Percentiles rank a stretch among this genome's conserved stretches.
Evolutionary conservation across 2,888 invertebrate species (phyloP).

Genomic region (Chalcosyrphus nemorum): DNA sequence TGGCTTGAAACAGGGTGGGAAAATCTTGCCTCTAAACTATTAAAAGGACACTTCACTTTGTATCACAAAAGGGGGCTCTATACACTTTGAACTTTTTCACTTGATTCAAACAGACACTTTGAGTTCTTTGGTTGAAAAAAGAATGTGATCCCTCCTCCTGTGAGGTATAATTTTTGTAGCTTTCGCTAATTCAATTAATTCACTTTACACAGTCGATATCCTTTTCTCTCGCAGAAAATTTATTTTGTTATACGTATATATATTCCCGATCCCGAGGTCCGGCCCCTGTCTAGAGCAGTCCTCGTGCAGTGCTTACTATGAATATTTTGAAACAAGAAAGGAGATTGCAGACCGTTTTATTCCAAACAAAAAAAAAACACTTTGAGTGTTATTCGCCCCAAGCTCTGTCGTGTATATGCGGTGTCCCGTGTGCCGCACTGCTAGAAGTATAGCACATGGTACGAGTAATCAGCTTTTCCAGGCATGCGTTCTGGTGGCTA

Average conservation of each 20-base stretch:
- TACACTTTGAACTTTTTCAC: not conserved
- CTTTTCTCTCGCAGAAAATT: not conserved
- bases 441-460: slow-evolving; percentile 64
- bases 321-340: not conserved
- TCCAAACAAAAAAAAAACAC: slow-evolving; percentile 53
- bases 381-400: slow-evolving; percentile 69
- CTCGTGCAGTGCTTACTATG: slow-evolving; percentile 10
- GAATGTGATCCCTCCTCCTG: not conserved
- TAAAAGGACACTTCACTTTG: slow-evolving; percentile 43
- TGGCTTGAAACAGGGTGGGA: slow-evolving; percentile 13
- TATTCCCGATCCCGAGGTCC: slow-evolving; percentile 35
- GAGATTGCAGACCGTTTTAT: slow-evolving; percentile 34
- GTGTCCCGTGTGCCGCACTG: slow-evolving; percentile 54
- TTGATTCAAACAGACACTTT: not conserved
- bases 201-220: not conserved
- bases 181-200: slow-evolving; percentile 24
- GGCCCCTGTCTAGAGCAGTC: slow-evolving; percentile 15
- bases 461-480: slow-evolving; percentile 67
- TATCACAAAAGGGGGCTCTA: slow-evolving; percentile 30
- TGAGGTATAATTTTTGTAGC: not conserved
- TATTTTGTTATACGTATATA: too few relatives aligned
- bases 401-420: slow-evolving; percentile 50
- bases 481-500: slow-evolving; percentile 61
- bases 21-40: slow-evolving; percentile 18
- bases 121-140: not conserved